phyloP scores from a whole-genome alignment of 2,797 vertebrate genomes.

The Coilia nasus region DNA sequence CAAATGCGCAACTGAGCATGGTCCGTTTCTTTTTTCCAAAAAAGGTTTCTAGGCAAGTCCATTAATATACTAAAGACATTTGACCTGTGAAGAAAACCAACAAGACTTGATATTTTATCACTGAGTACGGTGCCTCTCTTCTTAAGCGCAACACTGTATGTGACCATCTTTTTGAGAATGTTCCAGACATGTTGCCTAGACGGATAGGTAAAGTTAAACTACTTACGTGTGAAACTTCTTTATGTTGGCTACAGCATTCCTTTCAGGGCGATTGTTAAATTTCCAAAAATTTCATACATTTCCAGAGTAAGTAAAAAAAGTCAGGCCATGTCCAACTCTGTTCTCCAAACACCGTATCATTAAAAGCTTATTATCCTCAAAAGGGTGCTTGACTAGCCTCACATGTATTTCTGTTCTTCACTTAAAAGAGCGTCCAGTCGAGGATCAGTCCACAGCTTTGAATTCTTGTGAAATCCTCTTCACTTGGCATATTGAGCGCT shows the following conservation, averaged over 20 bases:
- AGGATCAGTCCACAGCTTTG: conserved; percentile 37
- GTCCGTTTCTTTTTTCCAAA: background rate
- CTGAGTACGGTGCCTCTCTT: background rate
- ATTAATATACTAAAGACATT: background rate
- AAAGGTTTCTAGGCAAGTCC: background rate
- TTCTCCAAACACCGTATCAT: conserved; percentile 27
- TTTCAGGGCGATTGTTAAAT: conserved; percentile 48
- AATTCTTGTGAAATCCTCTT: conserved; percentile 43
- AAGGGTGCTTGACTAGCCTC: background rate
- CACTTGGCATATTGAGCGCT: conserved; percentile 37
- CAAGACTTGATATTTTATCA: background rate
- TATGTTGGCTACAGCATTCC: conserved; percentile 51
- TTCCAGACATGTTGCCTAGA: background rate
- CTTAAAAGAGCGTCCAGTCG: conserved; percentile 45
- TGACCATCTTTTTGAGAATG: background rate
- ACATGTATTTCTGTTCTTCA: conserved; percentile 36
- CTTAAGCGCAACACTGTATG: background rate
- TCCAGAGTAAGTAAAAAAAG: conserved; percentile 49
- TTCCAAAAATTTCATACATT: conserved; percentile 50
- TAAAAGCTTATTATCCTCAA: background rate
- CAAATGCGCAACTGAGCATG: background rate
- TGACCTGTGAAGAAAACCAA: background rate
- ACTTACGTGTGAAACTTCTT: conserved; percentile 65
- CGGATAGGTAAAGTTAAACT: background rate
- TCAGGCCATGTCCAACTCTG: conserved; percentile 48